These are phyloP conservation scores for Hylaeus anthracinus DNA, from an alignment of 1,140 invertebrate genomes.

Conservation along the genomic window DNA sequence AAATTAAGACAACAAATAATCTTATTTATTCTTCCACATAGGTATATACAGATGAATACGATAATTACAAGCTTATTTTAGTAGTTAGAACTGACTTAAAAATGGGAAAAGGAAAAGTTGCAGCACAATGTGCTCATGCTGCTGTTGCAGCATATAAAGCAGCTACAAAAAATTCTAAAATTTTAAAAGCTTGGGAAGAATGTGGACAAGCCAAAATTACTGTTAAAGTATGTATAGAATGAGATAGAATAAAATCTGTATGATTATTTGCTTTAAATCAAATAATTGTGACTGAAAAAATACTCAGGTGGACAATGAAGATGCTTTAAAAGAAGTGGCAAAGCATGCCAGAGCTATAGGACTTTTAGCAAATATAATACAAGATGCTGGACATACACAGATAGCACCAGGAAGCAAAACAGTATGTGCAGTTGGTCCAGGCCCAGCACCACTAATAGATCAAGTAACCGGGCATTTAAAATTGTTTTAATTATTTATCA, in stretches of 20 bases:
- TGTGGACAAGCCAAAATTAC: constrained; percentile 93
- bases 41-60: constrained; percentile 60
- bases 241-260: not conserved
- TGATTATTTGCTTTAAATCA: not conserved
- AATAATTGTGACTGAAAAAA: constrained; percentile 27
- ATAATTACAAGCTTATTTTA: constrained; percentile 90
- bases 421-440: constrained; percentile 95
- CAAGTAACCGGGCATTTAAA: constrained; percentile 94
- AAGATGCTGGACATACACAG: constrained; percentile 95
- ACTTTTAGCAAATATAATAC: constrained; percentile 87
- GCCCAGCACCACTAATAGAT: constrained; percentile 87
- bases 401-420: constrained; percentile 92
- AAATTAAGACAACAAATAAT: not conserved
- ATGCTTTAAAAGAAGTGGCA: constrained; percentile 84
- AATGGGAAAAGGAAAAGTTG: constrained; percentile 97
- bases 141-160: constrained; percentile 90
- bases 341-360: constrained; percentile 85
- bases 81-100: constrained; percentile 94
- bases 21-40: constrained; percentile 29
- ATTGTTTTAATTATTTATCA: constrained; percentile 84
- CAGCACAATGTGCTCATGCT: constrained; percentile 95
- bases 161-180: constrained; percentile 82
- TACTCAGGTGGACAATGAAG: constrained; percentile 83
- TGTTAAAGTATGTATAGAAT: constrained; percentile 82
- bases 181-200: constrained; percentile 88